Conservation (phyloP, 2,888 invertebrate species). For the Rhaphigaster nebulosa region DNA sequence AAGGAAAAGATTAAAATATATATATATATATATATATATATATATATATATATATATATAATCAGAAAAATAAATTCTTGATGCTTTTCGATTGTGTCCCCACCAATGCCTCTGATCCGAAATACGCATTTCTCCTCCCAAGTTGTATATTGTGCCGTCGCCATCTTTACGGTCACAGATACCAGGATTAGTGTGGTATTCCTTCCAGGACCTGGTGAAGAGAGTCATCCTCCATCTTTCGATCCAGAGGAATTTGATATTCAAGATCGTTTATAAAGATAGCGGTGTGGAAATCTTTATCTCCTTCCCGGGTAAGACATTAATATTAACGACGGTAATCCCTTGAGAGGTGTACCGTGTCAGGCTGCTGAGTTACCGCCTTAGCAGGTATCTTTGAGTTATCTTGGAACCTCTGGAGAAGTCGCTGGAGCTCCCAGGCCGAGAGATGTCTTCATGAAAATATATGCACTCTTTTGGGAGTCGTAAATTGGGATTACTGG, state of each 20-base stretch:
- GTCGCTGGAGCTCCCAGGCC: background rate
- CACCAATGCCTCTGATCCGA: background rate
- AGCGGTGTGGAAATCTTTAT: slow-evolving; percentile 54
- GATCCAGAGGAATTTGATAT: slow-evolving; percentile 54
- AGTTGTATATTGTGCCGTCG: background rate
- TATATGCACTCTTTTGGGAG: slow-evolving; percentile 33
- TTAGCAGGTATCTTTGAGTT: slow-evolving; percentile 2
- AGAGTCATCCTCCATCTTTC: slow-evolving; percentile 30
- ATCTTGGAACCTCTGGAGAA: background rate
- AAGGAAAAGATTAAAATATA: no score
- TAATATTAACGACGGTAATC: slow-evolving; percentile 52
- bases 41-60: no score
- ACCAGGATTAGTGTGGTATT: slow-evolving; percentile 28
- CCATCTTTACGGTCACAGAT: slow-evolving; percentile 16
- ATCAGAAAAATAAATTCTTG: no score
- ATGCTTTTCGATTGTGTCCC: background rate
- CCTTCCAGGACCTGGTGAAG: slow-evolving; percentile 4
- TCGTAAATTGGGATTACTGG: slow-evolving; percentile 32
- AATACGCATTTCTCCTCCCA: background rate
- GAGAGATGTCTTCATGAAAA: slow-evolving; percentile 53
- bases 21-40: no score
- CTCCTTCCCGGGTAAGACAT: slow-evolving; percentile 46
- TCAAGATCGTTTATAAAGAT: slow-evolving; percentile 57
- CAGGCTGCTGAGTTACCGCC: background rate
- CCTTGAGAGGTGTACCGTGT: slow-evolving; percentile 9